Conservation (phyloP, 2,113 vertebrate genomes). For the Oxygymnocypris stewartii region DNA sequence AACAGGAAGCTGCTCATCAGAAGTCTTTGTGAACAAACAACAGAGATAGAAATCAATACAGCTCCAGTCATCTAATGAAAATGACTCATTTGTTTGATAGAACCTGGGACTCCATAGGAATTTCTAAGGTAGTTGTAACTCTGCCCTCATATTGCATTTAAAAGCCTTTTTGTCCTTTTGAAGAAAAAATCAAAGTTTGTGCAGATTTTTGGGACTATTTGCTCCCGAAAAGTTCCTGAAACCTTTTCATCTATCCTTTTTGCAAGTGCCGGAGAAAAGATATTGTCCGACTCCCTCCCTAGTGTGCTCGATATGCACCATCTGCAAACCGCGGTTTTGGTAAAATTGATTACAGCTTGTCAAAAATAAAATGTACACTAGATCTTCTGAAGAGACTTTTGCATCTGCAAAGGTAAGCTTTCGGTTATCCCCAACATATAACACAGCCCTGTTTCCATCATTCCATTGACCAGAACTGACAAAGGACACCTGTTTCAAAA, state of each 20-base stretch:
- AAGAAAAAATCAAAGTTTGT: neutral
- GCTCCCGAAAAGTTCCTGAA: neutral
- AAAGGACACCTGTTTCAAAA: neutral
- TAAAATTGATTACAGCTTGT: constrained; percentile 21
- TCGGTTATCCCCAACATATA: neutral
- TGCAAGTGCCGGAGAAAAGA: constrained; percentile 19
- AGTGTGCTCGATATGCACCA: constrained; percentile 2
- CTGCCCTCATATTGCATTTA: neutral
- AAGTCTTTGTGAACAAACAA: constrained; percentile 32
- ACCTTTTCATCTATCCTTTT: constrained; percentile 14
- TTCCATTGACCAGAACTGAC: constrained; percentile 6
- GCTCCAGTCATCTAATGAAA: constrained; percentile 31
- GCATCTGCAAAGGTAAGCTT: constrained; percentile 1
- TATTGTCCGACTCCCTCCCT: neutral
- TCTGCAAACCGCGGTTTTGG: neutral
- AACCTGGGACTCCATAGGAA: neutral
- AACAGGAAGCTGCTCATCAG: neutral
- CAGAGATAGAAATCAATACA: constrained; percentile 4
- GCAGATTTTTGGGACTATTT: neutral
- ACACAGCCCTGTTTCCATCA: neutral
- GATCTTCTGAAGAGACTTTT: neutral
- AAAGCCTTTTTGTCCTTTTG: constrained; percentile 10
- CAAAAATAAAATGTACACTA: neutral
- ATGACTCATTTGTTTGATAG: neutral
- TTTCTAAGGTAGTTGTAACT: neutral